Percentiles rank a stretch among this genome's conserved stretches.
Evolutionary conservation across 2,113 vertebrate genomes (phyloP).

Genomic region (Strix uralensis): DNA sequence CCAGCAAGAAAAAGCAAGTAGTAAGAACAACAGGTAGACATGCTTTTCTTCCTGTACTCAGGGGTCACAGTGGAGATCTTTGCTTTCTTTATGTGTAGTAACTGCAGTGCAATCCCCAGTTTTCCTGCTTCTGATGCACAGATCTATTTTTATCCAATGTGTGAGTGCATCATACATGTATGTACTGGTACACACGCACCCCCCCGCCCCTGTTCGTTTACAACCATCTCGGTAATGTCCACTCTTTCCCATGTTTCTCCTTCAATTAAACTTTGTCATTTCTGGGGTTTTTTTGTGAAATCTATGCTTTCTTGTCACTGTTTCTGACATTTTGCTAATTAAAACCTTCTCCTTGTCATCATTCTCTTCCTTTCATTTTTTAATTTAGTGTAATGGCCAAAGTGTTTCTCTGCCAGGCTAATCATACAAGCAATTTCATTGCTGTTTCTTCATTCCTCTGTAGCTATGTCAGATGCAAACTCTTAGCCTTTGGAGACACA

Average conservation of each 20-base stretch:
- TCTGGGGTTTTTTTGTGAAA: neutral
- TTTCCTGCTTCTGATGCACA: neutral
- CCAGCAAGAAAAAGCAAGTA: neutral
- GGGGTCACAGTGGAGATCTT: neutral
- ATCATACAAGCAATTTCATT: neutral
- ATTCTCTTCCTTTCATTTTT: neutral
- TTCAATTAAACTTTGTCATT: neutral
- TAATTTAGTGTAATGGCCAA: neutral
- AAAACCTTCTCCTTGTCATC: neutral
- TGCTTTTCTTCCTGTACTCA: neutral
- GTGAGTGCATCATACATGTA: neutral
- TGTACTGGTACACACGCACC: neutral
- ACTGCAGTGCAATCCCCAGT: neutral
- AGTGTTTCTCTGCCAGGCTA: neutral
- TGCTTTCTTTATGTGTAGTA: neutral
- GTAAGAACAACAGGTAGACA: slow-evolving; percentile 16
- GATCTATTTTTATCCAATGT: neutral
- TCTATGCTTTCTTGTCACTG: neutral
- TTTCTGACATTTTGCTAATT: neutral
- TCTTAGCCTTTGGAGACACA: neutral
- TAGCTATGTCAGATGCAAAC: neutral
- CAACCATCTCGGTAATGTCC: neutral
- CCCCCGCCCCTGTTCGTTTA: neutral
- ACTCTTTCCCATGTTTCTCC: neutral
- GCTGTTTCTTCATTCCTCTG: slow-evolving; percentile 5